Conservation (phyloP, 2,888 invertebrate species). For the Drosophila bunnanda region DNA sequence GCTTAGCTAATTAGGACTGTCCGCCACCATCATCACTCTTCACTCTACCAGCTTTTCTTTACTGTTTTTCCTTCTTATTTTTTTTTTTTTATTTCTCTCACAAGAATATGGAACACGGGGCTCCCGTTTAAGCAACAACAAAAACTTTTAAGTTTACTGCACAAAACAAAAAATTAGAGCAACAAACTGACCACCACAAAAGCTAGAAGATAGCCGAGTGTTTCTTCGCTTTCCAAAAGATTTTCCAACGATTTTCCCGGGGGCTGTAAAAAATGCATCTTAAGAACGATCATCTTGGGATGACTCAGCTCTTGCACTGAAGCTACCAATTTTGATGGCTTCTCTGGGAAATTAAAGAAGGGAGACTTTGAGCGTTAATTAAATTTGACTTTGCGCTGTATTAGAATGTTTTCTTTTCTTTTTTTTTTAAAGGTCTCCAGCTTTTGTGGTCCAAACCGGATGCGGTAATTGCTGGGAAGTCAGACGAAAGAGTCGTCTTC, state of each 20-base stretch:
- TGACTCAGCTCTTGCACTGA: constrained; percentile 19
- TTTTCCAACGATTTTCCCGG: constrained; percentile 10
- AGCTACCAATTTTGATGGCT: constrained; percentile 9
- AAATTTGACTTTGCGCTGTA: constrained; percentile 62
- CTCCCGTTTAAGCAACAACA: constrained; percentile 42
- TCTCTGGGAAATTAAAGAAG: constrained; percentile 10
- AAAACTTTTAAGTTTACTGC: constrained; percentile 33
- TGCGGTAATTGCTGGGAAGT: constrained; percentile 69
- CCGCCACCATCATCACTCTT: constrained; percentile 9
- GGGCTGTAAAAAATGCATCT: background rate
- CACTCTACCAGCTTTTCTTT: constrained; percentile 13
- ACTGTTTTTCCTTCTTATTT: background rate
- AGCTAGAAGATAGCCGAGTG: constrained; percentile 2
- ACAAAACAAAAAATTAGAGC: constrained; percentile 51
- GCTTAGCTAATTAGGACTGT: constrained; percentile 47
- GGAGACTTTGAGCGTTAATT: constrained; percentile 61
- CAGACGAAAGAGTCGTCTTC: constrained; percentile 17
- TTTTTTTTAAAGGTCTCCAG: background rate
- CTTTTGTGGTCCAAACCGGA: constrained; percentile 54
- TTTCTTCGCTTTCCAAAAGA: constrained; percentile 9
- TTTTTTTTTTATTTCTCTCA: constrained; percentile 13
- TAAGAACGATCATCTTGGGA: constrained; percentile 1
- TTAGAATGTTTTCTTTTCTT: constrained; percentile 21
- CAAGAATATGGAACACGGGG: constrained; percentile 55
- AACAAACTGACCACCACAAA: constrained; percentile 43